Percentiles rank a stretch among this genome's conserved stretches.
Conservation (phyloP, 1,140 invertebrate genomes). For the Philopotamus ludificatus region DNA sequence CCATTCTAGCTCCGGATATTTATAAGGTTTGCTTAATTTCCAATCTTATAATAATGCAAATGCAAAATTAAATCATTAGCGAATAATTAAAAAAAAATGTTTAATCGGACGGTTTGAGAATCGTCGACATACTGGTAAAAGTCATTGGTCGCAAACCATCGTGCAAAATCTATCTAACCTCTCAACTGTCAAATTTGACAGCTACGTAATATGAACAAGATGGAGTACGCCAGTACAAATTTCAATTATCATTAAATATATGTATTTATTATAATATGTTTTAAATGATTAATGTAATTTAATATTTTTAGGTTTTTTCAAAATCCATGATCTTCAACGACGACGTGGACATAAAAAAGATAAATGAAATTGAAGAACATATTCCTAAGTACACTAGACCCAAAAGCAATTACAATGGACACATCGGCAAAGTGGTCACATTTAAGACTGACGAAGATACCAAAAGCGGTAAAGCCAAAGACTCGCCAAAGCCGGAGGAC, state of each 20-base stretch:
- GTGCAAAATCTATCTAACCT: no score
- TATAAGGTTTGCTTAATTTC: conserved; percentile 51
- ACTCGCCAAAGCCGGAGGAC: conserved; percentile 50
- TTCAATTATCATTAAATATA: not conserved
- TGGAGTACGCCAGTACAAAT: no score
- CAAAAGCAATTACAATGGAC: conserved; percentile 18
- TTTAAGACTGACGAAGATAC: conserved; percentile 45
- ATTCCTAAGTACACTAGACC: not conserved
- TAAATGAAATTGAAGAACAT: conserved; percentile 24
- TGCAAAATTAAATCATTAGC: no score
- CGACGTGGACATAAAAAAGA: conserved; percentile 48
- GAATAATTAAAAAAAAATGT: no score
- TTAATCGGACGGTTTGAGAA: no score
- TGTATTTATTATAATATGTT: not conserved
- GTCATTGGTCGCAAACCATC: no score
- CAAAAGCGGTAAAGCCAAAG: conserved; percentile 49
- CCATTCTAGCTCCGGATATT: conserved; percentile 51
- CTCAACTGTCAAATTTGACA: no score
- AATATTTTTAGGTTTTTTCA: conserved; percentile 50
- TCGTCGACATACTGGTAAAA: no score
- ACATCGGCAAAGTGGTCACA: conserved; percentile 30
- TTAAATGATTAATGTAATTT: not conserved
- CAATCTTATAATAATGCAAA: no score
- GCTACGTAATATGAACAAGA: no score
- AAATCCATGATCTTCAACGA: conserved; percentile 56